These are phyloP conservation scores for Phodopus roborovskii DNA, from an alignment of 2,113 vertebrate species.

Conservation along the genomic window DNA sequence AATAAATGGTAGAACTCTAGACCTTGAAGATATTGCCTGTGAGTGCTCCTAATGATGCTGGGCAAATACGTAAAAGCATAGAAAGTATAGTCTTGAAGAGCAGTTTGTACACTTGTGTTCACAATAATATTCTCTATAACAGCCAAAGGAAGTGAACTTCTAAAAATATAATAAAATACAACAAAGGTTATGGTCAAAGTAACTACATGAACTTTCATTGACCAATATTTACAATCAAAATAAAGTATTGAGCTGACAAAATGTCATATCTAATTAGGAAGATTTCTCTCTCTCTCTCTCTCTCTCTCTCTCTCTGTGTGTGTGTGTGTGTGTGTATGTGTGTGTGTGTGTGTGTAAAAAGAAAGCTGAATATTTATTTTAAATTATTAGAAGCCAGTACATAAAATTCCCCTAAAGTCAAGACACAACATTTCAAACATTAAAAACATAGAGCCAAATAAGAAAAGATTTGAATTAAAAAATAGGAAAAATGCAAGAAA, in stretches of 20 bases:
- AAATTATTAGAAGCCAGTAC: background rate
- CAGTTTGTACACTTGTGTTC: background rate
- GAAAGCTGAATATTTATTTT: constrained; percentile 21
- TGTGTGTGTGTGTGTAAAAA: background rate
- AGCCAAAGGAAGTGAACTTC: background rate
- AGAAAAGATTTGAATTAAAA: background rate
- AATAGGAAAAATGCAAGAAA: background rate
- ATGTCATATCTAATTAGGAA: background rate
- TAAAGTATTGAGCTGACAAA: background rate
- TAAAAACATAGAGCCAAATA: background rate
- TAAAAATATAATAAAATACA: background rate
- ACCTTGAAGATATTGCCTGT: background rate
- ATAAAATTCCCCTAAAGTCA: background rate
- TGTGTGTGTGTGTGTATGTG: background rate
- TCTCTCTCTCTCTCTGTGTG: too few species aligned
- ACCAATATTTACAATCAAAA: background rate
- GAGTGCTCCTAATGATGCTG: background rate
- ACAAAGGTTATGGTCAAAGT: background rate
- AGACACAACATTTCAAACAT: background rate
- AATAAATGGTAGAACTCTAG: background rate
- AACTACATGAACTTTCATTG: background rate
- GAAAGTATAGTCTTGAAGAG: background rate
- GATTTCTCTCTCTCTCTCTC: background rate
- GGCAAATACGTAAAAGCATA: background rate
- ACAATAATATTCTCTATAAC: background rate